These are phyloP conservation scores for Calameuta idolon DNA, from an alignment of 2,888 invertebrate species.

Conservation along the genomic window DNA sequence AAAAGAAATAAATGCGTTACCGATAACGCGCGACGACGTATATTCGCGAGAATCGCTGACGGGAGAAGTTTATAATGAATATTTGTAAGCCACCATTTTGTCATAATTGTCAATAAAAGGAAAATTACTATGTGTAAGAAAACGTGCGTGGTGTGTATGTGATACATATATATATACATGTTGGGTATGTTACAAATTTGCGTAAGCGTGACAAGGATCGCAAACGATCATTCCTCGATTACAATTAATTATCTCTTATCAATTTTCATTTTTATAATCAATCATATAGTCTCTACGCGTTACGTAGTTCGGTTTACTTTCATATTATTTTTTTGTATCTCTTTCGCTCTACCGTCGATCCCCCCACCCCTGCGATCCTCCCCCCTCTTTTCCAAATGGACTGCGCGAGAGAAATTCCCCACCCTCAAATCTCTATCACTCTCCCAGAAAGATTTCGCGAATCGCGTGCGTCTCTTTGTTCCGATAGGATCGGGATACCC, in stretches of 20 bases:
- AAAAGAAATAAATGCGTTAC: conserved; percentile 2
- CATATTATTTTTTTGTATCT: background rate
- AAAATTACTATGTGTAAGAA: conserved; percentile 44
- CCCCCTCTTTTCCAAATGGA: too few species aligned
- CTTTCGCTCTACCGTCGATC: background rate
- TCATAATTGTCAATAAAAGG: conserved; percentile 59
- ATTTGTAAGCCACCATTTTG: conserved; percentile 58
- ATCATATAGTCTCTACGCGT: background rate
- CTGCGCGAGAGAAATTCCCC: too few species aligned
- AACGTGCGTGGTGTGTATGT: background rate
- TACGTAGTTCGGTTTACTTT: background rate
- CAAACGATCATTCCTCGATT: background rate
- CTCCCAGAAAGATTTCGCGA: background rate
- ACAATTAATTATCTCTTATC: too few species aligned
- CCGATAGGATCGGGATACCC: background rate
- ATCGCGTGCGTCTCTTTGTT: background rate
- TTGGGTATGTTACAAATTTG: background rate
- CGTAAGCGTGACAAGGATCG: background rate
- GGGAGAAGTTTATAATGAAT: conserved; percentile 33
- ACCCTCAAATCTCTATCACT: background rate
- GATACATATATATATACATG: conserved; percentile 1
- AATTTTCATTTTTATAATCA: background rate
- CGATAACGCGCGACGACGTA: conserved; percentile 1
- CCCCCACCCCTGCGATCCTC: too few species aligned
- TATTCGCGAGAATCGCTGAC: background rate